Evolutionary conservation across 2,888 invertebrate genomes (phyloP), one percentile per base, ranked within the genome.

Genomic region (Anagyrus pseudococci): DNA sequence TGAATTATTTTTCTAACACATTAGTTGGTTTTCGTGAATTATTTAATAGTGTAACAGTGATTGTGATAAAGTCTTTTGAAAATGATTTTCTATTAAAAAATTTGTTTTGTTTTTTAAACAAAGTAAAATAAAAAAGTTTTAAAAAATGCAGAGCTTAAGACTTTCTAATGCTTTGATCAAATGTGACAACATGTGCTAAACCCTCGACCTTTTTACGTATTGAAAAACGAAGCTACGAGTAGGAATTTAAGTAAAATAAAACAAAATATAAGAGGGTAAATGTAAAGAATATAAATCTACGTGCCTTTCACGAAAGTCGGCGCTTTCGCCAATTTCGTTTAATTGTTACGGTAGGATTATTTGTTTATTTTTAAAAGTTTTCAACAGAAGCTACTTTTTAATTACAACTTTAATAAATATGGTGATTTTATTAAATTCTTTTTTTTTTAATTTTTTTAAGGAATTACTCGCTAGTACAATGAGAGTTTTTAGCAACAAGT

Each of bases 271-370:
- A n/a, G n/a, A 60, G 2, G 10, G 19, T 33, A 23, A 54, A 33
- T 33, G 10, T 23, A 33, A 53, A 48, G 52, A 48, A 49, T 44
- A 53, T 49, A 41, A 46, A 57, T 65, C 53, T 53, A 62, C 29
- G 66, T 66, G 66, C 66, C 66, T 66, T 66, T 66, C 7, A 60
- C 54, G 62, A 66, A 66, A 66, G 62, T 66, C 60, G 59, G 62
- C 59, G 50, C 20, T 59, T 59, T 62, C 54, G 59, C 66, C 59
- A 66, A 59, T 54, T 66, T 62, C 55, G 40, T 43, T 48, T 41
- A 54, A 10, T 58, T 10, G n/a, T 44, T 49, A n/a, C 26, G 33
- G 2, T 43, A 17, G 20, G 43, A 43, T 49, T 49, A 7, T 52
- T n/a, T n/a, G 47, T 20, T 15, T 4, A 19, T 41, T 55, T 54